Evolutionary conservation across 2,113 vertebrate genomes (phyloP), one percentile per base, ranked within the genome.

Genomic region (Chauna torquata): DNA sequence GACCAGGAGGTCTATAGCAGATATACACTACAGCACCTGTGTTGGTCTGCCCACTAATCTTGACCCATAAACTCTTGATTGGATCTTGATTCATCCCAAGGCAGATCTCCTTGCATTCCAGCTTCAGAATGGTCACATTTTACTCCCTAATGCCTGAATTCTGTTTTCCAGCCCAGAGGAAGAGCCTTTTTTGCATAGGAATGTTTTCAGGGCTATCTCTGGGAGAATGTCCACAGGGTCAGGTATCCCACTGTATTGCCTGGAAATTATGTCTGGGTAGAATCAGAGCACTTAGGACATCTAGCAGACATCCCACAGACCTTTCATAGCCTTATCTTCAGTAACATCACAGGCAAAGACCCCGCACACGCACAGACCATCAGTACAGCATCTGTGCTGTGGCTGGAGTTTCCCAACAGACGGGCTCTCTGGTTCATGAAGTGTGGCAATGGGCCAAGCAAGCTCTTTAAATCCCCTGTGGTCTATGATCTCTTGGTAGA

Each of bases 401-500:
- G 12, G n/a, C 24, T n/a, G 40, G 24, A 0, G 1, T 42, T 30
- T 52, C 58, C 54, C 58, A 55, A 12, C 49, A 7, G 4, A 2
- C 28, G 17, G n/a, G 3, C 32, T 69, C 22, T 76, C 28, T 15
- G 3, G 28, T 55, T 34, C 57, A 32, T 1, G 6, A 55, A 62
- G 27, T 8, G 24, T 15, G 18, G 11, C 32, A 80, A 55, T 4
- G 32, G 44, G 22, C 61, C 93, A 59, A 75, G 28, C 36, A 75
- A 64, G 19, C 11, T 72, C 70, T 71, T 12, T 19, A 28, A 68
- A 76, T n/a, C 47, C 15, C 32, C 5, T 38, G 11, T 11, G 45
- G 15, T 44, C 58, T 57, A 6, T 0, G 0, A 18, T 44, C 54
- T 57, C 40, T 4, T 1, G 24, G 44, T 45, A 71, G 55, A 87